Percentiles rank a stretch among this genome's conserved stretches.
Conservation (phyloP, 2,797 vertebrate species). For the Aythya fuligula region DNA sequence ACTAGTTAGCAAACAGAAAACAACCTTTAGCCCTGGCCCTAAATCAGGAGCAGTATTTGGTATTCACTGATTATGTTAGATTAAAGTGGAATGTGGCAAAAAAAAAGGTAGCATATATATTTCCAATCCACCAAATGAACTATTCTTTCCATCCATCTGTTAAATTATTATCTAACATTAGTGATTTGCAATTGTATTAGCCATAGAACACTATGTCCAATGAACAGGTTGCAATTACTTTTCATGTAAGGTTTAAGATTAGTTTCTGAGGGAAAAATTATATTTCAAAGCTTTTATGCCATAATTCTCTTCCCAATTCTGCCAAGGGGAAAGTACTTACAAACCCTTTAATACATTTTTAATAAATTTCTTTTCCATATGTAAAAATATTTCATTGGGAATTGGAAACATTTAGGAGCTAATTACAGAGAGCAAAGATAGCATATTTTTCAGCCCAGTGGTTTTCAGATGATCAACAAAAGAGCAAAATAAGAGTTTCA, state of each 20-base stretch:
- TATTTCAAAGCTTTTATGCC: background rate
- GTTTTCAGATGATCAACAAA: conserved; percentile 71
- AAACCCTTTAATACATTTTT: conserved; percentile 58
- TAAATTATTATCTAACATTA: background rate
- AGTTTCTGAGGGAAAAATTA: conserved; percentile 15
- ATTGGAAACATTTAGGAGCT: conserved; percentile 61
- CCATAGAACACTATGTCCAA: background rate
- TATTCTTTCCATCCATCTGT: background rate
- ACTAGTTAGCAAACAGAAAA: background rate
- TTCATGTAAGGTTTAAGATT: background rate
- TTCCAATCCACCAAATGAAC: background rate
- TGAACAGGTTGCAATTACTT: background rate
- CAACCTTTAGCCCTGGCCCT: background rate
- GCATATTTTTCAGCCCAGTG: conserved; percentile 71
- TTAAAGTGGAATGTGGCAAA: background rate
- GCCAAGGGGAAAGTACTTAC: background rate
- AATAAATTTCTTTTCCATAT: conserved; percentile 59
- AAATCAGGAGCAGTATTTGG: background rate
- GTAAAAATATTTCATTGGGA: conserved; percentile 38
- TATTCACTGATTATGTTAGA: background rate
- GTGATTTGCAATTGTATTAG: background rate
- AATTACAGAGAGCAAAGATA: conserved; percentile 69
- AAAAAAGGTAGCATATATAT: background rate
- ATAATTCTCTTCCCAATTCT: conserved; percentile 17
- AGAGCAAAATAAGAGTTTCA: conserved; percentile 71